Evolutionary conservation across 2,888 invertebrate genomes (phyloP).

Genomic region (Xestobium rufovillosum): DNA sequence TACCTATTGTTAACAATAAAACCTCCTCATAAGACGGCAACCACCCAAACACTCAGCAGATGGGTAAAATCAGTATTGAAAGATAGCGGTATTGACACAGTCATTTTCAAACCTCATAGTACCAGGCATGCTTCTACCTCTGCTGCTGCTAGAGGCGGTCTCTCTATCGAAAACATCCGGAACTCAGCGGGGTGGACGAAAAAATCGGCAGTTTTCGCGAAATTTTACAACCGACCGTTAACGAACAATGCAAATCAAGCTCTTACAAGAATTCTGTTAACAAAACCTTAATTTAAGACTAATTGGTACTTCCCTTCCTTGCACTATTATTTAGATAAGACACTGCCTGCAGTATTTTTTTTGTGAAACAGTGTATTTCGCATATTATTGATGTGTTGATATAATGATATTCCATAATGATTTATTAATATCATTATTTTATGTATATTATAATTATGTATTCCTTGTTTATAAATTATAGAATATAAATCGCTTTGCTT

Average conservation of each 20-base stretch:
- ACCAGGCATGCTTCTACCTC: constrained; percentile 23
- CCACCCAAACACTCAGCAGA: constrained; percentile 20
- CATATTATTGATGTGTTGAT: too few species aligned
- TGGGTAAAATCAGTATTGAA: constrained; percentile 18
- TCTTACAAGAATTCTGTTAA: too few species aligned
- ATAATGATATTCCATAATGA: too few species aligned
- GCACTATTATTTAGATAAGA: too few species aligned
- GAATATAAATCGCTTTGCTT: too few species aligned
- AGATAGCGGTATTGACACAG: constrained; percentile 16
- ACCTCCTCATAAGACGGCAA: constrained; percentile 19
- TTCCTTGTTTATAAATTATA: too few species aligned
- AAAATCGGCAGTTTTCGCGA: constrained; percentile 6
- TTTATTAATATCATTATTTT: too few species aligned
- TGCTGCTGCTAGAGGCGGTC: constrained; percentile 18
- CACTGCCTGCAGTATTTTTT: too few species aligned
- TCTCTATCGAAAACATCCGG: constrained; percentile 17
- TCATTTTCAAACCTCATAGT: constrained; percentile 18
- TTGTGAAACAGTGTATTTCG: too few species aligned
- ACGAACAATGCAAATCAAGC: constrained; percentile 5
- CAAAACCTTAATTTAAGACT: too few species aligned
- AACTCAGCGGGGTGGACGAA: constrained; percentile 21
- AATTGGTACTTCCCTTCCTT: too few species aligned
- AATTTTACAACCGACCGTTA: constrained; percentile 9
- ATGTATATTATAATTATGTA: too few species aligned
- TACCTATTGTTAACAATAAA: constrained; percentile 18